These are phyloP conservation scores for Potamarius usumacintae DNA, from an alignment of 2,113 vertebrate genomes.

Conservation along the genomic window DNA sequence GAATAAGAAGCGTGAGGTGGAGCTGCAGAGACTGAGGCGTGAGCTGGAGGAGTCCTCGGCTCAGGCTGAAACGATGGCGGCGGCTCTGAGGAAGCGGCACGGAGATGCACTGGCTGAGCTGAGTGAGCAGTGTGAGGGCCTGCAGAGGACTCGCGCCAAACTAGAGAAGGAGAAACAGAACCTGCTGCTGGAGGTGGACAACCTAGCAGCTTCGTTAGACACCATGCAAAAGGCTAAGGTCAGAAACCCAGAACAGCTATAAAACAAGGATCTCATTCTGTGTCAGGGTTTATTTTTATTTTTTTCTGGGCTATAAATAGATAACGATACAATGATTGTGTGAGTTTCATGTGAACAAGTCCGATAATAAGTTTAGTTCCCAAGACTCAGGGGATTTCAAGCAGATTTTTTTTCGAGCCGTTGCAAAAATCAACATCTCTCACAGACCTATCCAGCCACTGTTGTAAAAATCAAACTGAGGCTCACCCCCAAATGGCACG, in stretches of 20 bases:
- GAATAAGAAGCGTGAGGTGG: slow-evolving; percentile 78
- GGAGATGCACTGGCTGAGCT: slow-evolving; percentile 69
- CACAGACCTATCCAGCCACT: no score
- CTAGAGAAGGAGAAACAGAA: slow-evolving; percentile 81
- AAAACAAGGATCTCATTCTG: not conserved
- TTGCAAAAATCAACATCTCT: no score
- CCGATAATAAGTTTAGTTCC: no score
- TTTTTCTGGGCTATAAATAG: not conserved
- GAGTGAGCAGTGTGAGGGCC: slow-evolving; percentile 74
- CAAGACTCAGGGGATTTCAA: no score
- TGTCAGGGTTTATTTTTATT: not conserved
- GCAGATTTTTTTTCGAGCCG: no score
- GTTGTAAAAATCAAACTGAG: no score
- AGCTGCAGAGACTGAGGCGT: slow-evolving; percentile 73
- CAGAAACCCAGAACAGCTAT: not conserved
- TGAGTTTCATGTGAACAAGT: no score
- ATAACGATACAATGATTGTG: no score
- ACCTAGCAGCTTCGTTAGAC: slow-evolving; percentile 69
- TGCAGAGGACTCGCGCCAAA: slow-evolving; percentile 74
- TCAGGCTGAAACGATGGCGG: slow-evolving; percentile 70
- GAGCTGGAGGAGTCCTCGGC: slow-evolving; percentile 75
- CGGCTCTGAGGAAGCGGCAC: slow-evolving; percentile 71
- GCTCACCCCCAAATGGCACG: no score
- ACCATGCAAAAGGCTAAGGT: slow-evolving; percentile 78
- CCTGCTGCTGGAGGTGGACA: slow-evolving; percentile 76